Evolutionary conservation across 2,113 vertebrate species (phyloP).

Genomic region (Pontoporia blainvillei): DNA sequence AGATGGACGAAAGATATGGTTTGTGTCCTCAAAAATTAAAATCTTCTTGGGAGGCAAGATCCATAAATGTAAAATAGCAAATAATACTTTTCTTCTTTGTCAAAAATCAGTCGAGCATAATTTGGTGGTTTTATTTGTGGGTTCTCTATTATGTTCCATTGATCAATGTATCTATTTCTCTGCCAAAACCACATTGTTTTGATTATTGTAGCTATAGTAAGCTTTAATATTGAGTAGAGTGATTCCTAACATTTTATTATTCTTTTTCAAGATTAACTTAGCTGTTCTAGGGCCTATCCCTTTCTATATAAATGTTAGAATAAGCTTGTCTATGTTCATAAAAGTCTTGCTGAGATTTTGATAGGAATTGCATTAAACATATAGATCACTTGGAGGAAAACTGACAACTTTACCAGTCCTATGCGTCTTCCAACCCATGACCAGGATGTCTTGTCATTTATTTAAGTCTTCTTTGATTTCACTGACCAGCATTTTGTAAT

Average conservation of each 20-base stretch:
- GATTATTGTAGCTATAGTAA: background rate
- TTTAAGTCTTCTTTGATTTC: background rate
- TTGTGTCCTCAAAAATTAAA: constrained; percentile 9
- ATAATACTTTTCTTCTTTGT: background rate
- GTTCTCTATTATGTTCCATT: background rate
- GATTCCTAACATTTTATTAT: background rate
- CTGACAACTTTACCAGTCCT: background rate
- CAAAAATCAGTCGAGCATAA: background rate
- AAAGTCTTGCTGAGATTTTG: constrained; percentile 1
- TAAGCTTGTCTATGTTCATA: background rate
- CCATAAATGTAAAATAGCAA: constrained; percentile 9
- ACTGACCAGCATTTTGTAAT: constrained; percentile 14
- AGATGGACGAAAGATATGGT: background rate
- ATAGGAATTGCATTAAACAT: background rate
- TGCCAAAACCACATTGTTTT: background rate
- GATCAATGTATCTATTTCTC: background rate
- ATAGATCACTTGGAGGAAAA: background rate
- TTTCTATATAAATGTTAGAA: background rate
- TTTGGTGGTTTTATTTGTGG: background rate
- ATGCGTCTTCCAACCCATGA: background rate
- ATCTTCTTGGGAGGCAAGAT: background rate
- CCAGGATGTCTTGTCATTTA: background rate
- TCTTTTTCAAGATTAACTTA: background rate
- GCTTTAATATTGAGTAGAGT: background rate
- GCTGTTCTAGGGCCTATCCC: background rate